These are phyloP conservation scores for Pachypanchax playfairii DNA, from an alignment of 2,113 vertebrate genomes.

Conservation along the genomic window DNA sequence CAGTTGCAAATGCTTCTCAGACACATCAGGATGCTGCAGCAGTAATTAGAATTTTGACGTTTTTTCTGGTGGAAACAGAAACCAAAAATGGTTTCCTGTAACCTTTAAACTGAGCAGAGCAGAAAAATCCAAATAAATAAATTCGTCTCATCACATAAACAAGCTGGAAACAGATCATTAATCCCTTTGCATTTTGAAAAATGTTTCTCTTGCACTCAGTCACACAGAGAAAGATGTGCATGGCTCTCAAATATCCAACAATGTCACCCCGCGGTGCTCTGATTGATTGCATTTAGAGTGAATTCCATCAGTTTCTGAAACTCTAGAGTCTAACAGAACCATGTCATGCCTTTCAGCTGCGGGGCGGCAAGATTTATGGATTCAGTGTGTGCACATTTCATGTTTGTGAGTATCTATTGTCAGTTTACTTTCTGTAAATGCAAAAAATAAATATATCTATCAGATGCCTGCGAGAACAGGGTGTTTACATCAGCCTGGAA, in stretches of 20 bases:
- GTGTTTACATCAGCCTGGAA: conserved; percentile 7
- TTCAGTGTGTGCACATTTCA: neutral
- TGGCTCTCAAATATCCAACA: conserved; percentile 72
- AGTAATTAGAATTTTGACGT: conserved; percentile 54
- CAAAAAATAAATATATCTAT: neutral
- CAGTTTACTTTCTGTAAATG: neutral
- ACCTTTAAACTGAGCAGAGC: conserved; percentile 35
- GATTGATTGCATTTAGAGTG: conserved; percentile 72
- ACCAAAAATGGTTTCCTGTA: conserved; percentile 24
- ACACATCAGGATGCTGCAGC: conserved; percentile 56
- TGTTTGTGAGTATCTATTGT: conserved; percentile 5
- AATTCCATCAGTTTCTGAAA: conserved; percentile 76
- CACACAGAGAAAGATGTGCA: conserved; percentile 34
- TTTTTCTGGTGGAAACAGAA: neutral
- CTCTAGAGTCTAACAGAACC: conserved; percentile 67
- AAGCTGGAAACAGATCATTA: conserved; percentile 9
- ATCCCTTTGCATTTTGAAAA: conserved; percentile 12
- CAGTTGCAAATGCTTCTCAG: conserved; percentile 57
- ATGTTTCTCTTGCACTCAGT: conserved; percentile 14
- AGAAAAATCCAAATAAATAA: neutral
- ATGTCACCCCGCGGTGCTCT: conserved; percentile 75
- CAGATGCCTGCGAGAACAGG: conserved; percentile 1
- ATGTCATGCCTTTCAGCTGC: conserved; percentile 49
- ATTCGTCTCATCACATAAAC: conserved; percentile 8
- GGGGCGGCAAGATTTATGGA: conserved; percentile 28